A percentile compares a stretch with the other conserved stretches of the same genome.
Evolutionary conservation across 2,888 invertebrate species (phyloP).

Genomic region (Rotaria macrura): DNA sequence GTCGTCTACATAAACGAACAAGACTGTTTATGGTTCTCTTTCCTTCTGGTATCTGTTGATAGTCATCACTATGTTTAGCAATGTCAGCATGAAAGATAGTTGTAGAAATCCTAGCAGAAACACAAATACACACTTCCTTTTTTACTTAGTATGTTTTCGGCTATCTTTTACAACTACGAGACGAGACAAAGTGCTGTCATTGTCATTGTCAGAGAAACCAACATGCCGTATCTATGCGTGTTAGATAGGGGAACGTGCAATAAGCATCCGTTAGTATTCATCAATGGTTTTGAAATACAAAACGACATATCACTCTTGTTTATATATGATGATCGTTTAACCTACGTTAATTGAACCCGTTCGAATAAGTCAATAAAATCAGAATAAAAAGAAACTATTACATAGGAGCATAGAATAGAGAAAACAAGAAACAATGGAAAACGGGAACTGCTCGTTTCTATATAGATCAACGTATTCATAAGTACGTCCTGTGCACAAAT

Average conservation of each 20-base stretch:
- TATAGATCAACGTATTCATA: not conserved
- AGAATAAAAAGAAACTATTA: not conserved
- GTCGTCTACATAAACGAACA: not conserved
- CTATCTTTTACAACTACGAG: not conserved
- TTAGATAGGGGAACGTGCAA: not conserved
- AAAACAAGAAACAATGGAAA: too few species aligned
- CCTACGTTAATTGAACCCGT: not conserved
- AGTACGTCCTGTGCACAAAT: not conserved
- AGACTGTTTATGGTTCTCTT: not conserved
- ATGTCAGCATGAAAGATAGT: not conserved
- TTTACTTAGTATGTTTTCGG: not conserved
- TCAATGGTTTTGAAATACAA: not conserved
- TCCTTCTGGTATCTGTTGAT: not conserved
- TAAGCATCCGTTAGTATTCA: not conserved
- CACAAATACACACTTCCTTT: not conserved
- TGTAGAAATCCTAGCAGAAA: not conserved
- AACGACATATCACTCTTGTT: not conserved
- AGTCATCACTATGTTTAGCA: not conserved
- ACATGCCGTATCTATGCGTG: not conserved
- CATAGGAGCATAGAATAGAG: not conserved
- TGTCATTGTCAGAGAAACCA: not conserved
- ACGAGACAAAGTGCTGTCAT: not conserved
- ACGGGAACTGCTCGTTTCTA: not conserved
- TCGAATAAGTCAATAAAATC: not conserved
- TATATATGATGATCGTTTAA: not conserved